Evolutionary conservation across 1,140 invertebrate genomes (phyloP).

Genomic region (Tigriopus japonicus): DNA sequence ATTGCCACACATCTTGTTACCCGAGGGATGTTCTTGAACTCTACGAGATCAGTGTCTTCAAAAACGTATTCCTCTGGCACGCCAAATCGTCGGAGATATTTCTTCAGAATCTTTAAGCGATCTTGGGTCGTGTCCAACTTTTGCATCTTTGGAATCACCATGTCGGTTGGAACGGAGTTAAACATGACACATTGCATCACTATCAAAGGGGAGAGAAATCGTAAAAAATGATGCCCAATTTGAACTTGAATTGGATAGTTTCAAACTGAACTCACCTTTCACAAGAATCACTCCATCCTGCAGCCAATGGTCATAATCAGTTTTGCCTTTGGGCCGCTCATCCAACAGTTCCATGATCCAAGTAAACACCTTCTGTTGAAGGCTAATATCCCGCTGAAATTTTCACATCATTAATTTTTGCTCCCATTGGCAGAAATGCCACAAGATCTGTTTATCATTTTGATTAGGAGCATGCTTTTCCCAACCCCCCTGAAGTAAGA

Average conservation of each 20-base stretch:
- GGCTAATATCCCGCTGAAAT: slow-evolving; percentile 4
- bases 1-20: slow-evolving; percentile 9
- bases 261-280: neutral
- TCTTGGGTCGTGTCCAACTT: neutral
- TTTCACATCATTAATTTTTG: no score
- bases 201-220: neutral
- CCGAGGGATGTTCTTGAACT: slow-evolving; percentile 3
- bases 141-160: neutral
- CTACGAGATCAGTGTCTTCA: neutral
- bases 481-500: no score
- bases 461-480: no score
- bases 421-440: no score
- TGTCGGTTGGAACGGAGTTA: slow-evolving; percentile 7
- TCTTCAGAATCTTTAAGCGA: neutral
- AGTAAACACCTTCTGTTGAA: slow-evolving; percentile 4
- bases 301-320: slow-evolving; percentile 5
- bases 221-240: no score
- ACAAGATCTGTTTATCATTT: no score
- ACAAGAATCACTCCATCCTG: neutral
- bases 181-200: slow-evolving; percentile 6
- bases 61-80: slow-evolving; percentile 4
- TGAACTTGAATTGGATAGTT: neutral
- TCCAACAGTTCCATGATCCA: slow-evolving; percentile 11
- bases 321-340: slow-evolving; percentile 6
- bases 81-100: slow-evolving; percentile 1